Conservation (phyloP, 2,113 vertebrate genomes). For the Tyrannus savana region DNA sequence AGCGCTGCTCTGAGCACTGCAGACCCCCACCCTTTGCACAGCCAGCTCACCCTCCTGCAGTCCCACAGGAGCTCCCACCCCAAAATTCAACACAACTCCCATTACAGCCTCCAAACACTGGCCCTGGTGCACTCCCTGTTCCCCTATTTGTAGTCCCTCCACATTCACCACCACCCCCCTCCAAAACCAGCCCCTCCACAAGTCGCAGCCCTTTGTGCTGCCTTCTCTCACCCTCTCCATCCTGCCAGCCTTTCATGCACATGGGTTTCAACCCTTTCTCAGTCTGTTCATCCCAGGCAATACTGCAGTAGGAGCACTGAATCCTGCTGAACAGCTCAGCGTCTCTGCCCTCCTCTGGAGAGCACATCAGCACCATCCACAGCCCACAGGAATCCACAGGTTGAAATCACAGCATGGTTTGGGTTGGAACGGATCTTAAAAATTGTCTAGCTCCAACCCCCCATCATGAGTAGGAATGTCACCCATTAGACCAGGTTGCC, state of each 20-base stretch:
- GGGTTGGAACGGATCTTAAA: neutral
- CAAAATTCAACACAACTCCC: neutral
- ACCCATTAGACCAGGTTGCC: neutral
- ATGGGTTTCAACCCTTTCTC: neutral
- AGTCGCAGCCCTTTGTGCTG: neutral
- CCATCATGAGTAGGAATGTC: neutral
- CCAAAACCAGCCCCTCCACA: neutral
- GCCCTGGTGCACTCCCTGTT: accelerated
- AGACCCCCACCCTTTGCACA: neutral
- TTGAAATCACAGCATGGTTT: neutral
- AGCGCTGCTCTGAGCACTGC: neutral
- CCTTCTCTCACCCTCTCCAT: neutral
- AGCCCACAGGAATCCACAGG: neutral
- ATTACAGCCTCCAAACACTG: neutral
- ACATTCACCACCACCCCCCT: neutral
- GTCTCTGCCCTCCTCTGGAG: neutral
- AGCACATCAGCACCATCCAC: neutral
- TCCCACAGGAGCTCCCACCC: neutral
- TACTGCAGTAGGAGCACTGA: neutral
- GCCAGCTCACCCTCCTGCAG: neutral
- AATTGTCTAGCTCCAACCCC: neutral
- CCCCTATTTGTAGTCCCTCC: neutral
- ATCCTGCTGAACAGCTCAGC: neutral
- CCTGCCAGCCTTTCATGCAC: neutral
- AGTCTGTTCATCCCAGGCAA: neutral